Base-by-base conservation (phyloP, 1,140 invertebrate species). In the Copidosoma floridanum region DNA sequence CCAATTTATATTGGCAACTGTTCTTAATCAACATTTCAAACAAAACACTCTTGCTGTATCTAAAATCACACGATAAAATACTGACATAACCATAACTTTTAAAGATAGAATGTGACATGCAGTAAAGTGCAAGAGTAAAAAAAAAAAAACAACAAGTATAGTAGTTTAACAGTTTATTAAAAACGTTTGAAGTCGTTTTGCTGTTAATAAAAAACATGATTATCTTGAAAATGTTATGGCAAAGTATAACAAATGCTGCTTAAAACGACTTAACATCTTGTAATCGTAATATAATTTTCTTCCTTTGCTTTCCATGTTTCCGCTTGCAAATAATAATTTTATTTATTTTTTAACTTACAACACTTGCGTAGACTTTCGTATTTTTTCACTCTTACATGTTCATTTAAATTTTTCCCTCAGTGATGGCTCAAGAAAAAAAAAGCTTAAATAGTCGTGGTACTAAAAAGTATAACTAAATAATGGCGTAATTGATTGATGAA, bases 171-270 rank as follows among this genome's bases (percentile, higher is more conserved):
- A 79, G 74, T 79, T 79, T 79, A 79, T 79, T 79, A 74, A 79
- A 79, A 79, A 79, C 76, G 77, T 71, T 75, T 77, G 37, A 63
- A 71, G 58, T 75, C 46, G 44, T 56, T 37, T 61, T 71, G 73
- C 71, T 76, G 77, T 77, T 79, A 79, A 76, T 79, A 79, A 79
- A 79, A 79, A 78, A 75, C 77, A 79, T 77, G 76, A 78, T 77
- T 75, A 77, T 77, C 71, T 72, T 62, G 68, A 75, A 66, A 70
- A 70, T 77, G 69, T 78, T 77, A 71, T 65, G 64, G 29, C 72
- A 65, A 67, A 75, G 75, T 70, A 72, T 68, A 71, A 67, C 65
- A 71, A 66, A 66, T 63, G 64, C 70, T 69, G 69, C 67, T 69
- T 61, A 58, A 66, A 63, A 76, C n/a, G n/a, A 72, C 71, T 72